A percentile compares a stretch with the other conserved stretches of the same genome.
phyloP scores from a whole-genome alignment of 2,888 invertebrate species.

The Sycophila texana region DNA sequence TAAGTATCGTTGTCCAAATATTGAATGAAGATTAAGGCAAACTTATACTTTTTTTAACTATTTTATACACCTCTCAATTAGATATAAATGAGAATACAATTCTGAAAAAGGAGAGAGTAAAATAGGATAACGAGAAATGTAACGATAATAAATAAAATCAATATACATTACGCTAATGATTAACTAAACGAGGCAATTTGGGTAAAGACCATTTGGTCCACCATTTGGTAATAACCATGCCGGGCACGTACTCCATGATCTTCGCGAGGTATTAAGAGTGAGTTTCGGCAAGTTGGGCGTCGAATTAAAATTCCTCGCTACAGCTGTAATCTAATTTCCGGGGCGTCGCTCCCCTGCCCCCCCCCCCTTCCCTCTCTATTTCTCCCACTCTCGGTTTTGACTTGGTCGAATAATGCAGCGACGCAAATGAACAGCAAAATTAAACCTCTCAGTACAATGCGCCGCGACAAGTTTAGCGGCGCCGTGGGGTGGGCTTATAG shows the following conservation, averaged over 20 bases:
- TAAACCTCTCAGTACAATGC: slow-evolving; percentile 32
- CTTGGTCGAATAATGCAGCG: slow-evolving; percentile 41
- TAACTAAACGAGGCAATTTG: not conserved
- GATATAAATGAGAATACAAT: too few species aligned
- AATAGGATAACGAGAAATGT: too few species aligned
- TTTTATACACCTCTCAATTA: too few species aligned
- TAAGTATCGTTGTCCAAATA: too few species aligned
- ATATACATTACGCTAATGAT: too few species aligned
- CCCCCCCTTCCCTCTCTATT: not conserved
- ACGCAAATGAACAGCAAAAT: slow-evolving; percentile 50
- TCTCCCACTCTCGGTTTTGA: slow-evolving; percentile 17
- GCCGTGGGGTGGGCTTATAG: slow-evolving; percentile 36
- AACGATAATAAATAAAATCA: too few species aligned
- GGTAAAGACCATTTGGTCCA: not conserved
- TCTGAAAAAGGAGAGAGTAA: too few species aligned
- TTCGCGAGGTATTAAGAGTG: slow-evolving; percentile 15
- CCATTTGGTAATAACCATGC: too few species aligned
- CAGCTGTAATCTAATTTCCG: slow-evolving; percentile 33
- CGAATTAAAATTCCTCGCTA: slow-evolving; percentile 42
- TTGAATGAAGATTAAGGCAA: too few species aligned
- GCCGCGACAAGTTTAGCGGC: slow-evolving; percentile 27
- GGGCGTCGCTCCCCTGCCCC: not conserved
- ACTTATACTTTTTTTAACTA: too few species aligned
- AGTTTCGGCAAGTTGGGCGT: not conserved
- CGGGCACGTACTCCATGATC: not conserved